These are phyloP conservation scores for Gambusia yucatana DNA, from an alignment of 2,797 vertebrate genomes.

Conservation along the genomic window DNA sequence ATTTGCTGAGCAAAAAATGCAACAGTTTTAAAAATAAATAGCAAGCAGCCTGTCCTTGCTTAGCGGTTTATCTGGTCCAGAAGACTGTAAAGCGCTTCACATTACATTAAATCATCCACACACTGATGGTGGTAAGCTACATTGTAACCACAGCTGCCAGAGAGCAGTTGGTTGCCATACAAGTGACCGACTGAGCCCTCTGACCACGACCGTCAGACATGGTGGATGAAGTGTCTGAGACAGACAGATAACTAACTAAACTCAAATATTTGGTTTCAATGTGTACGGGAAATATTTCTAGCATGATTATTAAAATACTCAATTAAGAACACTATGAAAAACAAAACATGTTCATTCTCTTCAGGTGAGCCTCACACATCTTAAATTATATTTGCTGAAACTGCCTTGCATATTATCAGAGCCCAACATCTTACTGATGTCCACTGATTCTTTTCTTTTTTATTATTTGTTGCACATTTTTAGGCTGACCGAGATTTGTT, in stretches of 20 bases:
- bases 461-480: neutral
- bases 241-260: too few species aligned
- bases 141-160: neutral
- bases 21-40: neutral
- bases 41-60: neutral
- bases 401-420: neutral
- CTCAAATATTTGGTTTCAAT: too few species aligned
- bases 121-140: neutral
- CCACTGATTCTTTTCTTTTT: neutral
- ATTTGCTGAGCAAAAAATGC: neutral
- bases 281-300: neutral
- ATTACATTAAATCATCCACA: neutral
- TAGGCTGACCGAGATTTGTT: constrained; percentile 12
- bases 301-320: neutral
- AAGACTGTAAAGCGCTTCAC: neutral
- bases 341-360: neutral
- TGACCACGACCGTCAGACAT: neutral
- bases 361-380: neutral
- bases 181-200: too few species aligned
- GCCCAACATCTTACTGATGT: neutral
- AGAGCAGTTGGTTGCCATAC: too few species aligned
- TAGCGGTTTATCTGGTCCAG: neutral
- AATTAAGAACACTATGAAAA: neutral
- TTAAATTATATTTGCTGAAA: neutral
- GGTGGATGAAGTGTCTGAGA: neutral